A percentile compares a stretch with the other conserved stretches of the same genome.
phyloP scores from a whole-genome alignment of 2,113 vertebrate species.

The Hipposideros armiger region DNA sequence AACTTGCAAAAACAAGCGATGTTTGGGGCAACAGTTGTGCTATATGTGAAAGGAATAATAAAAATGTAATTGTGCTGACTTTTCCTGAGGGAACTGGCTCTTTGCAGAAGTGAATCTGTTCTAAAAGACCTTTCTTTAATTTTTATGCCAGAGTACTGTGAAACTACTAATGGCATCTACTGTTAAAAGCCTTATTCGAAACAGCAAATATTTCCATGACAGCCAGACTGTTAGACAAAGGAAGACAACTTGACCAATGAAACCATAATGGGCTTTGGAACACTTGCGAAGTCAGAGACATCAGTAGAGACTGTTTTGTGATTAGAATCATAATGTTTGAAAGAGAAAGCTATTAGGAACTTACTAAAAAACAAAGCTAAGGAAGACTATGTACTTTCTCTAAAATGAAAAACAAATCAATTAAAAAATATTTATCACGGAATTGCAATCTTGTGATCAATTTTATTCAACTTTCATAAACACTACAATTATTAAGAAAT shows the following conservation, averaged over 20 bases:
- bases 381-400: background rate
- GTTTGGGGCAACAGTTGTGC: background rate
- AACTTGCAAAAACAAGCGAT: background rate
- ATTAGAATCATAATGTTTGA: conserved; percentile 15
- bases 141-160: background rate
- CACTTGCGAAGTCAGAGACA: background rate
- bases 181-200: conserved; percentile 16
- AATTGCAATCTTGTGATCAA: background rate
- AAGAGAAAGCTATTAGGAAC: background rate
- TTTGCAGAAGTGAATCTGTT: background rate
- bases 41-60: background rate
- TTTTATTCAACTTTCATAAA: conserved; percentile 2
- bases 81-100: background rate
- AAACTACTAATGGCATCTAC: background rate
- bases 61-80: background rate
- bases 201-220: background rate
- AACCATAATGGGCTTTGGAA: conserved; percentile 21
- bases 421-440: conserved; percentile 29
- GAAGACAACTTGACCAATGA: background rate
- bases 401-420: conserved; percentile 15
- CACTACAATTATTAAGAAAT: background rate
- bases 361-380: background rate
- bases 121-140: background rate
- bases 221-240: background rate
- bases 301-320: background rate